Conservation (phyloP, 2,113 vertebrate genomes). For the Alethe castanea region DNA sequence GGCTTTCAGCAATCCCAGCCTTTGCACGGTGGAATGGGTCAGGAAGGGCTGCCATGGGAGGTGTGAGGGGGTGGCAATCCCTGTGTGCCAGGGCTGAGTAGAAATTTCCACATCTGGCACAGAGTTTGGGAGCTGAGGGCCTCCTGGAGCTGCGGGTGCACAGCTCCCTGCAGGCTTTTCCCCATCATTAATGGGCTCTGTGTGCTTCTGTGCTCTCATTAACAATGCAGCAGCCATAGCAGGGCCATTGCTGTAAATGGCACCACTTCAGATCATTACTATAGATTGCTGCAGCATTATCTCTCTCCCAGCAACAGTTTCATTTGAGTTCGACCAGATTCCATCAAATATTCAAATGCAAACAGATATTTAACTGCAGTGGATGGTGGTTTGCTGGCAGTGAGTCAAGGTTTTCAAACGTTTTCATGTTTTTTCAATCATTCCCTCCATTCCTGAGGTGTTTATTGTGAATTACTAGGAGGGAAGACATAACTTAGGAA, state of each 20-base stretch:
- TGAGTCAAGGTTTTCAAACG: not conserved
- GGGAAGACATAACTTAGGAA: not conserved
- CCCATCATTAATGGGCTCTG: not conserved
- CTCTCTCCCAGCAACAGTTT: conserved; percentile 21
- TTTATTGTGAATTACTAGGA: not conserved
- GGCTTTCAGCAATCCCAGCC: not conserved
- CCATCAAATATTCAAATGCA: conserved; percentile 29
- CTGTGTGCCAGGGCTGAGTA: not conserved
- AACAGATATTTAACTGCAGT: not conserved
- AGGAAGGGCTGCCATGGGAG: not conserved
- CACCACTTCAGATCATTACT: not conserved
- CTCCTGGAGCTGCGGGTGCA: not conserved
- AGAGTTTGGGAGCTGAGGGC: not conserved
- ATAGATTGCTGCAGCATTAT: not conserved
- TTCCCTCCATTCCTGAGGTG: not conserved
- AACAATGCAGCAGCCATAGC: not conserved
- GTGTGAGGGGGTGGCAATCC: not conserved
- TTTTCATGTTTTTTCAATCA: not conserved
- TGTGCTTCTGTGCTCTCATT: not conserved
- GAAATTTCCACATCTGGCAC: not conserved
- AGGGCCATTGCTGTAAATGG: not conserved
- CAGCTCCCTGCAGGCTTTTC: not conserved
- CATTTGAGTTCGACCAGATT: not conserved
- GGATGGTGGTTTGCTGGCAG: not conserved
- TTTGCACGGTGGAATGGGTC: not conserved